Evolutionary conservation across 2,113 vertebrate species (phyloP).

Genomic region (Otus sunia): DNA sequence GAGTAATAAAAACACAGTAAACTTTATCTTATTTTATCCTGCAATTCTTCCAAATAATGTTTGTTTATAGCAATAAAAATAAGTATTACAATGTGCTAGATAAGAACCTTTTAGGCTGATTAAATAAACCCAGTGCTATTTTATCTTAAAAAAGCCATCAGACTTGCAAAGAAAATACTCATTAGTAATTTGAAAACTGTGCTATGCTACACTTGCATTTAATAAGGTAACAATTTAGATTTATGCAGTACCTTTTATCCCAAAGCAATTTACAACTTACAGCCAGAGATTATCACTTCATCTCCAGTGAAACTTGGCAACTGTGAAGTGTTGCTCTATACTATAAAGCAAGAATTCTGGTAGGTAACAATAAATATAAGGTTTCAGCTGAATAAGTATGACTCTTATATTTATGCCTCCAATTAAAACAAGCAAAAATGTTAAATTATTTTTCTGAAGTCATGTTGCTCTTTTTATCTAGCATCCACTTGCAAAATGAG

Average conservation of each 20-base stretch:
- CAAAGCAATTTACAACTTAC: constrained; percentile 62
- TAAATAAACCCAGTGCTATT: background rate
- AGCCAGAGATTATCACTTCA: constrained; percentile 61
- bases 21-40: background rate
- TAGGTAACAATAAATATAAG: constrained; percentile 36
- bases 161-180: constrained; percentile 28
- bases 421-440: constrained; percentile 16
- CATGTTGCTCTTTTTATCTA: background rate
- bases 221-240: constrained; percentile 48
- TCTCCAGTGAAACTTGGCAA: constrained; percentile 22
- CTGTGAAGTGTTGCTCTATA: constrained; percentile 17
- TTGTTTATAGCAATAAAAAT: constrained; percentile 13
- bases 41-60: background rate
- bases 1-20: background rate
- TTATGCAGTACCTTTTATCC: constrained; percentile 53
- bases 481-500: background rate
- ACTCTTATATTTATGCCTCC: background rate
- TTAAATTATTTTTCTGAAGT: background rate
- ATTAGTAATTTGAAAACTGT: constrained; percentile 41
- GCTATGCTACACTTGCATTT: constrained; percentile 44
- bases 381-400: background rate
- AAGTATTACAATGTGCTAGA: background rate
- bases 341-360: constrained; percentile 23
- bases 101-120: background rate
- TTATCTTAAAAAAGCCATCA: constrained; percentile 7